Percentiles rank a stretch among this genome's conserved stretches.
Conservation (phyloP, 2,888 invertebrate species). For the Rotaria sp. region DNA sequence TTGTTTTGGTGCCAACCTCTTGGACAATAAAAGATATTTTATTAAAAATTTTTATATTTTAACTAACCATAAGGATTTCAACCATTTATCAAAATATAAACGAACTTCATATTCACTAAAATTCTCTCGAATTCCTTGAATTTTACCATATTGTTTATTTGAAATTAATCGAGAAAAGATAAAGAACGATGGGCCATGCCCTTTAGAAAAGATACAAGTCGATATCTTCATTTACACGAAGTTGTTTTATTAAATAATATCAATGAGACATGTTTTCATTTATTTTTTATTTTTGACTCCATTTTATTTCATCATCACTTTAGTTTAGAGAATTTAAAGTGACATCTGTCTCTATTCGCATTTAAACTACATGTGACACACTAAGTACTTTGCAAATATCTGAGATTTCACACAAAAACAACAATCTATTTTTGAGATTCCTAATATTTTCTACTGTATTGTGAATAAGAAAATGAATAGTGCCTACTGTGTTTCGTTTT, state of each 20-base stretch:
- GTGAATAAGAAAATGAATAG: too few species aligned
- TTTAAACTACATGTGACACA: too few species aligned
- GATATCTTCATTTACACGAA: background rate
- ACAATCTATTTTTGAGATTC: too few species aligned
- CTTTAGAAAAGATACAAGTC: background rate
- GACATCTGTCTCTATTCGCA: background rate
- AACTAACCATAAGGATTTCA: background rate
- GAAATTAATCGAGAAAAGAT: background rate
- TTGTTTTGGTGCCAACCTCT: background rate
- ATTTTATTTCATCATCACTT: background rate
- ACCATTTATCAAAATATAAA: background rate
- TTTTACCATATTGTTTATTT: background rate
- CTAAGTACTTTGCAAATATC: too few species aligned
- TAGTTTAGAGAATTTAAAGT: background rate
- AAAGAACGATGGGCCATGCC: background rate
- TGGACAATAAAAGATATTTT: background rate
- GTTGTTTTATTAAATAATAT: too few species aligned
- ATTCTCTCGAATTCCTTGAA: background rate
- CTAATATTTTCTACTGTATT: too few species aligned
- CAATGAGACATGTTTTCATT: background rate
- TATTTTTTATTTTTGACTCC: background rate
- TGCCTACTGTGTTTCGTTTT: too few species aligned
- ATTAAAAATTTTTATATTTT: background rate
- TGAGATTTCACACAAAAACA: too few species aligned
- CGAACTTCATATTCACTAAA: background rate